A percentile compares a stretch with the other conserved stretches of the same genome.
Conservation (phyloP, 2,113 vertebrate genomes). For the Dipodomys spectabilis region DNA sequence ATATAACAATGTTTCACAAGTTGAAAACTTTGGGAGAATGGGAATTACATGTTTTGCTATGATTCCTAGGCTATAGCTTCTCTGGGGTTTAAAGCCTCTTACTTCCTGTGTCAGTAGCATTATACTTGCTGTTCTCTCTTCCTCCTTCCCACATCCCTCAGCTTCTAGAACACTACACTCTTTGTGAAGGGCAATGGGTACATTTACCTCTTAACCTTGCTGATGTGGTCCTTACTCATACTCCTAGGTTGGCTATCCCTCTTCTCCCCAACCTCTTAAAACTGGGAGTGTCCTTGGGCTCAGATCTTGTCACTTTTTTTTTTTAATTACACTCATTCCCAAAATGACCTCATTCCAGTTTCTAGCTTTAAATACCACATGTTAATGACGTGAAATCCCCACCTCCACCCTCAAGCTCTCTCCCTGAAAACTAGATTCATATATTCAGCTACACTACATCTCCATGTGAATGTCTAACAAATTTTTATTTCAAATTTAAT, state of each 20-base stretch:
- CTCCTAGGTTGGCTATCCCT: too few relatives aligned
- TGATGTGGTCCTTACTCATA: too few relatives aligned
- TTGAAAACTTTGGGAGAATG: neutral
- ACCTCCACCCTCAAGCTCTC: neutral
- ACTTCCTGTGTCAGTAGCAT: neutral
- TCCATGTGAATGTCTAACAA: neutral
- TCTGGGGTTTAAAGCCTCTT: neutral
- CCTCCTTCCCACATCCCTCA: neutral
- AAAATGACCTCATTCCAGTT: neutral
- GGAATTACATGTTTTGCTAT: neutral
- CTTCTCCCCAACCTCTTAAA: neutral
- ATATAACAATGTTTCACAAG: neutral
- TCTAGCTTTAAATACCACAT: neutral
- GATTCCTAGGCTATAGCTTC: neutral
- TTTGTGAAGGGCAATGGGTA: neutral
- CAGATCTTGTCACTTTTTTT: neutral
- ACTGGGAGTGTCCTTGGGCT: neutral
- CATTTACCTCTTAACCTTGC: neutral
- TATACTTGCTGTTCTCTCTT: neutral
- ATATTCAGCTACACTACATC: neutral
- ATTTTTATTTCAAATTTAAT: conserved; percentile 14
- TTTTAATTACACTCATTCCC: neutral
- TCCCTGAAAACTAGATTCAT: neutral
- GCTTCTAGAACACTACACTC: neutral
- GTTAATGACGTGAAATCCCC: neutral